These are phyloP conservation scores for Synodontis membranacea DNA, from an alignment of 2,113 vertebrate genomes.

Conservation along the genomic window DNA sequence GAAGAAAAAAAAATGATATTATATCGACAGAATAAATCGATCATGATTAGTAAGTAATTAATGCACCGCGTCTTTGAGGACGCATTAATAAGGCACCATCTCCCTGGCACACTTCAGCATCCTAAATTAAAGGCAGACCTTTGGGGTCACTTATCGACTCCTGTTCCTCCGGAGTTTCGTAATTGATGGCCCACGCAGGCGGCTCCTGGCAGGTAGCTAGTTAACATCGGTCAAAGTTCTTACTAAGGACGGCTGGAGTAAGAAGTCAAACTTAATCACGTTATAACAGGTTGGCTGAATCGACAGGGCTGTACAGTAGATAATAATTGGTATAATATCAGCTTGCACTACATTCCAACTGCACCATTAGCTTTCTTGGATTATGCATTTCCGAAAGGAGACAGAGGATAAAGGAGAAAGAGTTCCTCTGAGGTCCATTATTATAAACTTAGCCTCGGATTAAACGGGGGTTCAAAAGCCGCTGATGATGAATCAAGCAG, in stretches of 20 bases:
- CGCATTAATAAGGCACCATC: constrained; percentile 30
- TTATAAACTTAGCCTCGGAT: background rate
- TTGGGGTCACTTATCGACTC: constrained; percentile 8
- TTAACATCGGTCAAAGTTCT: background rate
- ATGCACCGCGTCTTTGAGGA: constrained; percentile 29
- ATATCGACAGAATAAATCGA: constrained; percentile 51
- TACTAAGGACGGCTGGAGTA: background rate
- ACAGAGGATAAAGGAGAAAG: background rate
- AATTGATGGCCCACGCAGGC: background rate
- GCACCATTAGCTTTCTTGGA: background rate
- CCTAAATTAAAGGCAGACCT: constrained; percentile 15
- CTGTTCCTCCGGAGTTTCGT: background rate
- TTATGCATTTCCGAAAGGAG: background rate
- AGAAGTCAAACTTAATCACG: constrained; percentile 12
- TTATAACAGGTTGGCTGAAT: background rate
- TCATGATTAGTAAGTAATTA: constrained; percentile 33
- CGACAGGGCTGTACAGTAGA: background rate
- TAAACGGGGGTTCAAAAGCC: background rate
- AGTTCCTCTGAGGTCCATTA: background rate
- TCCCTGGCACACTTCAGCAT: background rate
- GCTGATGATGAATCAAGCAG: background rate
- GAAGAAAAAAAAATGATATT: constrained; percentile 49
- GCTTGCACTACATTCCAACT: background rate
- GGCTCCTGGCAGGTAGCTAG: constrained; percentile 21
- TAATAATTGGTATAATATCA: background rate